Conservation (phyloP, 1,140 invertebrate genomes). For the Rhizoglyphus robini region DNA sequence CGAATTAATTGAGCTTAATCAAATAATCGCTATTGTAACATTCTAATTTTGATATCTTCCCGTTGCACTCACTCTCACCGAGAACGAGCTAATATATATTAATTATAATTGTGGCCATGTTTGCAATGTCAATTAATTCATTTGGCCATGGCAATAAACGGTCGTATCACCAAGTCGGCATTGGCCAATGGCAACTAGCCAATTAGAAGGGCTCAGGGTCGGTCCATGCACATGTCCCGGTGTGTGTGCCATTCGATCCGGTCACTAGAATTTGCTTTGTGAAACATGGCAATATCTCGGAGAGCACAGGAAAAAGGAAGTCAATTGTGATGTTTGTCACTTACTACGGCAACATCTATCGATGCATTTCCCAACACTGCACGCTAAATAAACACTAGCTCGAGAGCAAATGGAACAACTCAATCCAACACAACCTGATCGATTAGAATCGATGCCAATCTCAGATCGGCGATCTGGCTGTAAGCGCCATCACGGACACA, state of each 20-base stretch:
- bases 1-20: conserved; percentile 9
- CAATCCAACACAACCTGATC: too few species aligned
- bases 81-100: background rate
- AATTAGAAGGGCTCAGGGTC: too few species aligned
- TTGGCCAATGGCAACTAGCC: too few species aligned
- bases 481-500: too few species aligned
- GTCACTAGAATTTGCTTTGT: background rate
- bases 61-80: background rate
- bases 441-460: too few species aligned
- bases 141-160: background rate
- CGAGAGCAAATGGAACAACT: background rate
- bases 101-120: too few species aligned
- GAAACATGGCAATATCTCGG: background rate
- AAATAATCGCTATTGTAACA: conserved; percentile 3
- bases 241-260: background rate
- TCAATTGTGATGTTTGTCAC: background rate
- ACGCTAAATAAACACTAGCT: background rate
- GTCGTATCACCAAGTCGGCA: too few species aligned
- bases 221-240: background rate
- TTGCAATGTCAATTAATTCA: background rate
- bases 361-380: background rate
- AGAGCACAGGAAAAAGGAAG: background rate
- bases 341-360: background rate
- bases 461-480: too few species aligned
- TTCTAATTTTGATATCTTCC: background rate